Evolutionary conservation across 2,888 invertebrate species (phyloP), one percentile per base, ranked within the genome.

Genomic region (Polydrusus tereticollis): DNA sequence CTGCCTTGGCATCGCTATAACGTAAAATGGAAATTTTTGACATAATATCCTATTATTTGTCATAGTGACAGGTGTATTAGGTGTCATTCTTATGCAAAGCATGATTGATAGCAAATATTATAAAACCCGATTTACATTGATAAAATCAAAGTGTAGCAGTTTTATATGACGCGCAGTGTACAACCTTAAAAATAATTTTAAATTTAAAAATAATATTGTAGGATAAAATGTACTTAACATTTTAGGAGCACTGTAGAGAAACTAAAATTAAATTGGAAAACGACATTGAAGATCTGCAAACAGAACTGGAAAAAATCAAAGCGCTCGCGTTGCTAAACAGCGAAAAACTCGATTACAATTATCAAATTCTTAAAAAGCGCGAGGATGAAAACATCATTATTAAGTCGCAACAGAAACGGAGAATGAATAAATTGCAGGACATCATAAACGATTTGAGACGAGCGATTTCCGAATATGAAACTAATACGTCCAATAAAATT

Each of bases 271-370:
- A 89, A 72, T 83, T 93, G 3, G 93, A 93, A 80, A 87, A 88
- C 8, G 89, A 93, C 75, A 90, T 90, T 69, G 93, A 95, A 83
- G 89, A 90, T 43, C 86, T 96, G 66, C 91, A 95, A 81, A 90
- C 91, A 75, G 94, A 97, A 84, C 86, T 96, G 74, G 91, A 94
- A 79, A 89, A 90, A 77, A 88, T 93, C 21, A 94, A 95, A 83
- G 92, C 93, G 5, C 89, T 93, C 5, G 94, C 94, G 73, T 87
- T 95, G 62, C 89, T 96, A 78, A 97, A 97, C 82, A 91, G 92
- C 10, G 96, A 97, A 83, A 97, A 97, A 84, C 88, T 97, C 63
- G 94, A 96, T 79, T 97, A 97, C 82, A 97, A 95, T 82, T 96
- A 94, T 82, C 93, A 94, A 81, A 90, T 96, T 7, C 84, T 97